Evolutionary conservation across 2,888 invertebrate species (phyloP).

Genomic region (Drosophila niveifrons): DNA sequence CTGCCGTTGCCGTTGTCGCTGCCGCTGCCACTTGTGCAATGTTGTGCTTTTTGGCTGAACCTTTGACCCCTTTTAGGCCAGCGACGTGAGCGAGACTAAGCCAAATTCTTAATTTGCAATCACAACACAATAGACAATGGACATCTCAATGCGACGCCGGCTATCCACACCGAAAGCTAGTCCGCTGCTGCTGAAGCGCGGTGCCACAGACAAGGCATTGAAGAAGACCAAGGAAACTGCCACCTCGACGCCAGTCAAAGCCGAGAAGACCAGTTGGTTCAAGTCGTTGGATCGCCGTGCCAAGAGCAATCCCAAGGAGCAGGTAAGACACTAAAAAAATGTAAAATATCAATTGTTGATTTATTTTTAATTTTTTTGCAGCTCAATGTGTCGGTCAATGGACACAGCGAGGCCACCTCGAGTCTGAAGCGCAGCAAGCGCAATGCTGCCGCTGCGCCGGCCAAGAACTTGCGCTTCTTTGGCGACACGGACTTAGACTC

Average conservation of each 20-base stretch:
- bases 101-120: slow-evolving; percentile 18
- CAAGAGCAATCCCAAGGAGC: slow-evolving; percentile 88
- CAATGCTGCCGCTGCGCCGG: slow-evolving; percentile 69
- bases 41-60: slow-evolving; percentile 26
- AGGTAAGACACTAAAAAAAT: slow-evolving; percentile 57
- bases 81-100: slow-evolving; percentile 45
- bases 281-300: slow-evolving; percentile 91
- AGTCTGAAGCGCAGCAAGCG: slow-evolving; percentile 81
- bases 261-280: slow-evolving; percentile 90
- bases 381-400: slow-evolving; percentile 76
- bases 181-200: slow-evolving; percentile 88
- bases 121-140: slow-evolving; percentile 78
- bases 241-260: slow-evolving; percentile 85
- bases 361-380: slow-evolving; percentile 27
- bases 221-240: slow-evolving; percentile 70
- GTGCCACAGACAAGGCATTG: slow-evolving; percentile 84
- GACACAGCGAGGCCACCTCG: slow-evolving; percentile 73
- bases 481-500: slow-evolving; percentile 94
- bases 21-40: slow-evolving; percentile 48
- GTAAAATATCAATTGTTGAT: too few species aligned
- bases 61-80: slow-evolving; percentile 58
- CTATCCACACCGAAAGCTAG: slow-evolving; percentile 91
- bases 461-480: slow-evolving; percentile 92
- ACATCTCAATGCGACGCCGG: slow-evolving; percentile 90
- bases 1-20: slow-evolving; percentile 14